Percentiles rank a stretch among this genome's conserved stretches.
phyloP scores from a whole-genome alignment of 2,888 invertebrate genomes.

The Rhynchonema sp. region DNA sequence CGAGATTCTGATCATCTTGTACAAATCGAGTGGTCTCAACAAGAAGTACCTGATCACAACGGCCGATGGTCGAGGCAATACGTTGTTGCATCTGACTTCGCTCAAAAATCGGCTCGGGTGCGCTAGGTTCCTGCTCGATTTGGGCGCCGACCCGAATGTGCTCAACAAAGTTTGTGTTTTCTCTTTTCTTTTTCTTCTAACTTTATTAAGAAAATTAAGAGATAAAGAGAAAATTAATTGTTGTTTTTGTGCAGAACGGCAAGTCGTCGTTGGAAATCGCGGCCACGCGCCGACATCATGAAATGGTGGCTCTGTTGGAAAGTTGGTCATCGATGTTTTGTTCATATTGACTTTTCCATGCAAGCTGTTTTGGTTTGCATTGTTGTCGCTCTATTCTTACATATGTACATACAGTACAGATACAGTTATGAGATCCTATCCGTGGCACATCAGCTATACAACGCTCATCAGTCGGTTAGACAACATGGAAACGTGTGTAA shows the following conservation, averaged over 20 bases:
- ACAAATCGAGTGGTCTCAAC: background rate
- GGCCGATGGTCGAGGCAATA: constrained; percentile 19
- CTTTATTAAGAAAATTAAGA: background rate
- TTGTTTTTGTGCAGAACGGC: background rate
- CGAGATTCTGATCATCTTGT: constrained; percentile 9
- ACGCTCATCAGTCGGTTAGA: too few species aligned
- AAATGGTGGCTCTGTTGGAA: background rate
- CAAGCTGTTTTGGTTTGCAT: background rate
- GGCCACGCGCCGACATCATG: background rate
- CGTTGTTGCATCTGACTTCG: constrained; percentile 21
- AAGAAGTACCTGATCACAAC: constrained; percentile 12
- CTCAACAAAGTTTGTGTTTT: constrained; percentile 10
- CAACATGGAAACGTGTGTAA: too few species aligned
- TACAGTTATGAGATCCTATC: too few species aligned
- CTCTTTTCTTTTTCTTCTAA: background rate
- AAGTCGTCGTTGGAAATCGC: background rate
- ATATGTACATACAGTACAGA: too few species aligned
- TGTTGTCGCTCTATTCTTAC: too few species aligned
- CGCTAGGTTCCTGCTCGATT: constrained; percentile 16
- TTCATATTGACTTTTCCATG: background rate
- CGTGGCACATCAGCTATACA: too few species aligned
- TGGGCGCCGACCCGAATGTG: constrained; percentile 15
- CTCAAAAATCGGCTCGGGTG: constrained; percentile 17
- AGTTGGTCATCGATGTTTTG: background rate
- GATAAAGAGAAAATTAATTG: background rate